Evolutionary conservation across 2,113 vertebrate genomes (phyloP), one percentile per base, ranked within the genome.

Genomic region (Sclerurus mexicanus): DNA sequence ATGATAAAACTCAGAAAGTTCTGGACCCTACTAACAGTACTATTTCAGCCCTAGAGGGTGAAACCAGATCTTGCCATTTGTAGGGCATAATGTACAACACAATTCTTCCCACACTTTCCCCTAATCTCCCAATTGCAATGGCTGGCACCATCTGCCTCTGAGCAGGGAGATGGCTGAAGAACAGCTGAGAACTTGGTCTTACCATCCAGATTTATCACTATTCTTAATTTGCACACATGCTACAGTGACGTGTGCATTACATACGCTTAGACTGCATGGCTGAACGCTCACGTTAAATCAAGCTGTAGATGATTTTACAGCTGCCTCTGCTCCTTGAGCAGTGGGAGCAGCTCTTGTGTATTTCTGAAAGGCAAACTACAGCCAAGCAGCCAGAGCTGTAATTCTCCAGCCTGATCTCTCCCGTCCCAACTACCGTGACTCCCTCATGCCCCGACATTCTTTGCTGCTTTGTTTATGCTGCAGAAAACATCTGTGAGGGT

Each of bases 381-480:
- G 91, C 49, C 8, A 22, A 94, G 62, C 1, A 42, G 95, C 97
- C 91, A 91, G 95, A 97, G 90, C 80, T 82, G 66, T 90, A 76
- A 96, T 86, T 93, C 82, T 96, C 64, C 69, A 81, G 84, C 67
- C 74, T 53, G n/a, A 85, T 91, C 44, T 84, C 96, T 94, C 67
- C 77, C 49, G 2, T 47, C 60, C 62, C 58, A 85, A 69, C 67
- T 55, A 83, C 63, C 0, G 6, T 58, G 76, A 96, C 94, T 75
- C 66, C 88, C 82, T 91, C 46, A 0, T 72, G 94, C 95, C 95
- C 94, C 6, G 14, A 90, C 97, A 97, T 97, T 98, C 97, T 95
- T 97, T 96, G 96, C 87, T 91, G 80, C 95, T 94, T 97, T 98
- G 97, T 98, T 98, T 98, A 95, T 97, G 87, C 94, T 98, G 96